These are phyloP conservation scores for Phalera bucephala DNA, from an alignment of 2,888 invertebrate species.

Conservation along the genomic window DNA sequence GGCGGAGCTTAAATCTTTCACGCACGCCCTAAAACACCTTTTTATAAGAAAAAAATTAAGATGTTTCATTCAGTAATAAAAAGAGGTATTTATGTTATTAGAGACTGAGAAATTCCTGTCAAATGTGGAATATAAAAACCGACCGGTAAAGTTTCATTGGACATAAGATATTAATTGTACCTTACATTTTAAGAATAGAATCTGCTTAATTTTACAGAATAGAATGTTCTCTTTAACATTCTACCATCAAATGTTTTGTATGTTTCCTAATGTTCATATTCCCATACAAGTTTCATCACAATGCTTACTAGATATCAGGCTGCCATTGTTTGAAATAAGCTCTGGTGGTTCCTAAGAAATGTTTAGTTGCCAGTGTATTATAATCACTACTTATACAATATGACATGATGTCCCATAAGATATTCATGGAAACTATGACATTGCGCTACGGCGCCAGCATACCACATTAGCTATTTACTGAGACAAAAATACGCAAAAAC, in stretches of 20 bases:
- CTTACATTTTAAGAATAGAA: no score
- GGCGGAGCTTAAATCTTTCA: constrained; percentile 56
- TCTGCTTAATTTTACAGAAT: no score
- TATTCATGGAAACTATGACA: constrained; percentile 54
- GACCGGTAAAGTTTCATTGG: no score
- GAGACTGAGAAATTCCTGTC: no score
- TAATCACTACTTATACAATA: constrained; percentile 22
- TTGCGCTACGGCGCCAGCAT: constrained; percentile 39
- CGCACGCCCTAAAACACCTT: constrained; percentile 59
- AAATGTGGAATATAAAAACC: no score
- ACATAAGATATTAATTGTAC: no score
- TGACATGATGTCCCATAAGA: constrained; percentile 48
- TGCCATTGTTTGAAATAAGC: background rate
- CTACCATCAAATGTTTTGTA: no score
- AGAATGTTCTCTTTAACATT: no score
- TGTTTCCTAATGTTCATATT: no score
- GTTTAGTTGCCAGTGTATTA: constrained; percentile 7
- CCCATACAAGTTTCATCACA: background rate
- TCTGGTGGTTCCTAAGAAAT: background rate
- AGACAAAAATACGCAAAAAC: no score
- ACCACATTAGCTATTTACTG: constrained; percentile 45
- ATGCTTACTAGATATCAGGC: background rate
- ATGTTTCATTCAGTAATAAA: no score
- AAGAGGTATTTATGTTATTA: no score
- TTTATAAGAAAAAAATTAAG: constrained; percentile 12